A percentile compares a stretch with the other conserved stretches of the same genome.
Conservation (phyloP, 2,888 invertebrate species). For the Cheilosia vulpina region DNA sequence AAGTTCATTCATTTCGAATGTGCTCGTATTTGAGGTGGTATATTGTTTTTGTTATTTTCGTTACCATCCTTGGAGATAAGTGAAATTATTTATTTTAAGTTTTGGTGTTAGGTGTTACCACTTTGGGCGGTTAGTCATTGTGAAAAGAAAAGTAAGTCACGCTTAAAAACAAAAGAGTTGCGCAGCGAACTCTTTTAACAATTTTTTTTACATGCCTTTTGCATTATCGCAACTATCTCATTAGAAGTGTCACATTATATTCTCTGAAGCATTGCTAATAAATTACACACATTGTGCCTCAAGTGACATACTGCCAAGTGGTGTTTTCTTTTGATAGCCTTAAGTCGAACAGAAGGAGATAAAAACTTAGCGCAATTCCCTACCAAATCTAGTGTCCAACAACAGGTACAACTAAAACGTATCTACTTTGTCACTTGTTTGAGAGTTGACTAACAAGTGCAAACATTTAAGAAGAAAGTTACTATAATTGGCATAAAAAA, state of each 20-base stretch:
- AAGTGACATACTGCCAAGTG: neutral
- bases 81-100: constrained; percentile 34
- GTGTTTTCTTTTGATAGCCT: constrained; percentile 5
- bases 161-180: constrained; percentile 54
- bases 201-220: no score
- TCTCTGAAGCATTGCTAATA: neutral
- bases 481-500: constrained; percentile 47
- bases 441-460: constrained; percentile 43
- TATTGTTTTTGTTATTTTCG: neutral
- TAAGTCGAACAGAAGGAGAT: constrained; percentile 30
- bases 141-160: neutral
- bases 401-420: constrained; percentile 33
- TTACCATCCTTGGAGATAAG: constrained; percentile 37
- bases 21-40: neutral
- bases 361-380: constrained; percentile 7
- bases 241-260: neutral
- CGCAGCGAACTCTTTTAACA: constrained; percentile 23
- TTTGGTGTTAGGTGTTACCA: constrained; percentile 39
- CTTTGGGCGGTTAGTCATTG: neutral
- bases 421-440: constrained; percentile 15
- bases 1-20: constrained; percentile 12
- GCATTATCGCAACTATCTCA: neutral
- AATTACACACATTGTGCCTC: constrained; percentile 7
- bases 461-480: constrained; percentile 60
- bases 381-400: constrained; percentile 10